Evolutionary conservation across 2,888 invertebrate genomes (phyloP), one percentile per base, ranked within the genome.

Genomic region (Drosophila paracracens): DNA sequence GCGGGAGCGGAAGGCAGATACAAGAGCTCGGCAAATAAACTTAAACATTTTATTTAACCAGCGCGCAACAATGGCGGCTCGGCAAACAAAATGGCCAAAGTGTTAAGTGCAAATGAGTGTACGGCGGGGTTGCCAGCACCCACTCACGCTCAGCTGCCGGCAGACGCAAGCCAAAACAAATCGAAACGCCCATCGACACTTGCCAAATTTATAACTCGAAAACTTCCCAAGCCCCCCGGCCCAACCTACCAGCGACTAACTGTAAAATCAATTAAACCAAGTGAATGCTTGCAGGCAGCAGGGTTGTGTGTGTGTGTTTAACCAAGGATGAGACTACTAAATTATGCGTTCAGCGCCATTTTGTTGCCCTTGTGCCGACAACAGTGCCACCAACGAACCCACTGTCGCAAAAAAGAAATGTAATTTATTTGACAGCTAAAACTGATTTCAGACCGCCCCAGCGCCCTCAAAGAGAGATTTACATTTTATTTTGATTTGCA

Each of bases 21-120:
- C 21, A 52, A 33, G 31, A 21, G 31, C 38, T 67, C 52, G 50
- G 29, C 50, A 71, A 74, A 81, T 70, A 76, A 81, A 83, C 84
- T 88, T 80, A 65, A 69, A 72, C 65, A 73, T 75, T 78, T 78
- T 77, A 78, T 78, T 74, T 74, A 61, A 61, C 56, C 63, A 43
- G 40, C 43, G 53, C 38, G n/a, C 66, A 62, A 74, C 81, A 85
- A 82, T 85, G 85, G 85, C 74, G 85, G 70, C 65, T 74, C 68
- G 65, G 68, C 82, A 79, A 81, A 81, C 81, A 79, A 89, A 87
- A 87, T 87, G 87, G 89, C 77, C 74, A 81, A 89, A 89, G 88
- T 87, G 86, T 88, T 88, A 87, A 87, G 90, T 88, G 86, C 86
- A 87, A 87, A 87, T 89, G 88, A 83, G 79, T 89, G 85, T 88